These are phyloP conservation scores for Prionace glauca DNA, from an alignment of 2,797 vertebrate genomes.

Conservation along the genomic window DNA sequence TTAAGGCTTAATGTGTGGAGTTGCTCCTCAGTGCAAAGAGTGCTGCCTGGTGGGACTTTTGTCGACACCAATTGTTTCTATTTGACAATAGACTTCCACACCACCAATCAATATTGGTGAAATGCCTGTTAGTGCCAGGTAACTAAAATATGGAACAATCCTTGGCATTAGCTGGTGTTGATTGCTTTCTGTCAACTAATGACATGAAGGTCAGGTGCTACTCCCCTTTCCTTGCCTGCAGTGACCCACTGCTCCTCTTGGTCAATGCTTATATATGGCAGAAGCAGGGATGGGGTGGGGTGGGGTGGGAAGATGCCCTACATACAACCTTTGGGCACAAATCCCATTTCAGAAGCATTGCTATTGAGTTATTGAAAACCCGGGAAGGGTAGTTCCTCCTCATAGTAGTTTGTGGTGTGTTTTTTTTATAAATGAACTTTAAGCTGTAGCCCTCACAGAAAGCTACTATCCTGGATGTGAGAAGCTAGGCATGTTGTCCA, in stretches of 20 bases:
- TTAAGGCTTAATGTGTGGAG: not conserved
- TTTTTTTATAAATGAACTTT: not conserved
- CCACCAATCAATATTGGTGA: not conserved
- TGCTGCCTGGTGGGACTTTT: not conserved
- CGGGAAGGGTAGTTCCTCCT: not conserved
- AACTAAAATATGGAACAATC: not conserved
- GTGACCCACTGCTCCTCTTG: not conserved
- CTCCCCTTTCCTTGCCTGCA: too few species aligned
- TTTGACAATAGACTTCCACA: not conserved
- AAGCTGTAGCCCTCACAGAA: not conserved
- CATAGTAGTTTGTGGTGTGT: not conserved
- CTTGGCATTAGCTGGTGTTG: not conserved
- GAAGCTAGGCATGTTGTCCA: not conserved
- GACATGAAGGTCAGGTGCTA: not conserved
- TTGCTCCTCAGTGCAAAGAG: not conserved
- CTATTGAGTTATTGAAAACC: not conserved
- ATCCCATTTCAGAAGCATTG: not conserved
- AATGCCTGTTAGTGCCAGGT: not conserved
- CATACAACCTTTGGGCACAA: not conserved
- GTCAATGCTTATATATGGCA: too few species aligned
- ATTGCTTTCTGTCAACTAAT: not conserved
- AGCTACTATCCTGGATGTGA: not conserved
- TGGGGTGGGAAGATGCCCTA: not conserved
- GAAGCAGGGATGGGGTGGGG: not conserved
- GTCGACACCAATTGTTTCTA: not conserved